phyloP scores from a whole-genome alignment of 2,888 invertebrate species.

The Myathropa florea region DNA sequence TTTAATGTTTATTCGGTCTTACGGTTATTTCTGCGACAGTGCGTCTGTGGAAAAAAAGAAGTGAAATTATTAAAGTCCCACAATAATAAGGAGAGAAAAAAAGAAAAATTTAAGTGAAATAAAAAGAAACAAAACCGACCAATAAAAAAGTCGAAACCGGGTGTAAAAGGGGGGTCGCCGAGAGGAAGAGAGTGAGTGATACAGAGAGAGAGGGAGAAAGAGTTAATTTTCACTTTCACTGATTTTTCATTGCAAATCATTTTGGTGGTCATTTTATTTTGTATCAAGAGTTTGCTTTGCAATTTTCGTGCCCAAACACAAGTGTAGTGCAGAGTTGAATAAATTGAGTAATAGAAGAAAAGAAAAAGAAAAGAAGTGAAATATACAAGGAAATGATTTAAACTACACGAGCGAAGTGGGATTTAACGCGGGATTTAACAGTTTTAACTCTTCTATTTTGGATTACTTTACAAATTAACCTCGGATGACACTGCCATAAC shows the following conservation, averaged over 20 bases:
- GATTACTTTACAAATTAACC: not conserved
- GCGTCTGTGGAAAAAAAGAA: conserved; percentile 12
- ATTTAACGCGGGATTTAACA: not conserved
- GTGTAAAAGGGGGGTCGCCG: not conserved
- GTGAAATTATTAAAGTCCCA: conserved; percentile 27
- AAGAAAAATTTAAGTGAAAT: conserved; percentile 1
- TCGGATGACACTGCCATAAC: not conserved
- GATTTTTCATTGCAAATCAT: conserved; percentile 60
- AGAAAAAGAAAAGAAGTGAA: not conserved
- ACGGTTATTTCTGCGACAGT: conserved; percentile 8
- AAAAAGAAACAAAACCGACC: conserved; percentile 21
- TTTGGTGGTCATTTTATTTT: conserved; percentile 27
- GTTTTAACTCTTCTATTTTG: not conserved
- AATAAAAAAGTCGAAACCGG: not conserved
- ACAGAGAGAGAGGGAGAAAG: conserved; percentile 15
- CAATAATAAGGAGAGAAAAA: conserved; percentile 21
- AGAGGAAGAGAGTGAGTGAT: not conserved
- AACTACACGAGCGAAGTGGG: too few species aligned
- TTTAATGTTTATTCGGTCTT: conserved; percentile 14
- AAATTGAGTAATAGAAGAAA: not conserved
- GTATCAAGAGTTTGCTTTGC: conserved; percentile 31
- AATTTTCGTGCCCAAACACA: conserved; percentile 21
- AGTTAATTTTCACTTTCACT: conserved; percentile 67
- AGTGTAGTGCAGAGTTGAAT: conserved; percentile 38
- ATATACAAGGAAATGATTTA: not conserved